Conservation (phyloP, 1,140 invertebrate genomes). For the Saccostrea echinata region DNA sequence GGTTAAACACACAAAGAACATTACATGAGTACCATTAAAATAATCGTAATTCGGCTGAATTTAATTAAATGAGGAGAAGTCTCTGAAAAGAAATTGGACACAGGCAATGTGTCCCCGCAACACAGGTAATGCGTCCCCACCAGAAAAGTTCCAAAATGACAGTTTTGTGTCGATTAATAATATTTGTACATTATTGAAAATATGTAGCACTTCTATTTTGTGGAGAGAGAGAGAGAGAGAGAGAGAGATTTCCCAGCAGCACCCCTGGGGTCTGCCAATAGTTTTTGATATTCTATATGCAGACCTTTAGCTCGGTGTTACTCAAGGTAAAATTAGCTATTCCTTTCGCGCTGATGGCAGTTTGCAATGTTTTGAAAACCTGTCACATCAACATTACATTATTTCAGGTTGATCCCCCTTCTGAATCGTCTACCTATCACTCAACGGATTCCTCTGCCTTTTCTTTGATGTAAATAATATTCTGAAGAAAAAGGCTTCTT, state of each 20-base stretch:
- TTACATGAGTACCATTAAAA: too few species aligned
- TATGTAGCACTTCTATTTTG: too few species aligned
- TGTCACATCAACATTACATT: constrained; percentile 33
- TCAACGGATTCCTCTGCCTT: neutral
- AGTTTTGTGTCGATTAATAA: too few species aligned
- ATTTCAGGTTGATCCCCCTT: constrained; percentile 1
- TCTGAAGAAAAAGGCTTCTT: neutral
- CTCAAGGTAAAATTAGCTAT: constrained; percentile 7
- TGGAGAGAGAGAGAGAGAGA: constrained; percentile 24
- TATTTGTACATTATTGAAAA: too few species aligned
- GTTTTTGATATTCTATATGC: constrained; percentile 11
- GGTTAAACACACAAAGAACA: too few species aligned
- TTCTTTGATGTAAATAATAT: constrained; percentile 3
- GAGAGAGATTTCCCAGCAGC: neutral
- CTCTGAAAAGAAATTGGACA: too few species aligned
- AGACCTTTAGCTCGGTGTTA: neutral
- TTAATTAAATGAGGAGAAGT: too few species aligned
- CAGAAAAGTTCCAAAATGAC: too few species aligned
- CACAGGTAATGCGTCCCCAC: too few species aligned
- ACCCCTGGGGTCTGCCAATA: neutral
- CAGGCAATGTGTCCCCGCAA: too few species aligned
- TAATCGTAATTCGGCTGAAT: too few species aligned
- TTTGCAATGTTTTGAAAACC: constrained; percentile 22
- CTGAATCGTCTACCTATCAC: neutral
- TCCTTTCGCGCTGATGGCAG: neutral